Evolutionary conservation across 2,113 vertebrate genomes (phyloP).

Genomic region (Hepsetus odoe): DNA sequence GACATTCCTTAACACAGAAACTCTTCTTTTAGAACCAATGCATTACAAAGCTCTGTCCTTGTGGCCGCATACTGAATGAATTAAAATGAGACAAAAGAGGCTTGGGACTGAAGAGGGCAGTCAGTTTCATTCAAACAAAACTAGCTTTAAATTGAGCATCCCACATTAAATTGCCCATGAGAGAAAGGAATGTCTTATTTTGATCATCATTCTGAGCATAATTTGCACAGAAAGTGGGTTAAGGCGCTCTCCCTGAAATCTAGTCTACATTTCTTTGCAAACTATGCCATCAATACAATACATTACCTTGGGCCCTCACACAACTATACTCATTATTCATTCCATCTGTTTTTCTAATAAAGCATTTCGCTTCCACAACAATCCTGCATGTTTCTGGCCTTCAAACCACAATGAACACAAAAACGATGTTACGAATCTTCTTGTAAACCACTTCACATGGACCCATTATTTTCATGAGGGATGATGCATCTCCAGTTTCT

Average conservation of each 20-base stretch:
- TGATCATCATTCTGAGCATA: background rate
- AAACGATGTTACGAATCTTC: slow-evolving; percentile 5
- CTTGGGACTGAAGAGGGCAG: background rate
- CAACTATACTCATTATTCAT: slow-evolving; percentile 7
- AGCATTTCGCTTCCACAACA: background rate
- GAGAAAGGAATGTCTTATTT: background rate
- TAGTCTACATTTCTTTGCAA: background rate
- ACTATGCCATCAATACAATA: background rate
- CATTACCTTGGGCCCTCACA: slow-evolving; percentile 4
- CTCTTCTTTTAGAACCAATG: background rate
- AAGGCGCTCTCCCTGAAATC: background rate
- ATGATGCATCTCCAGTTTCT: background rate
- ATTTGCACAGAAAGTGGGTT: background rate
- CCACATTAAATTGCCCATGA: background rate
- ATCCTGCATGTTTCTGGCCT: background rate
- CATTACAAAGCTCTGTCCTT: background rate
- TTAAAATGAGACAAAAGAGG: background rate
- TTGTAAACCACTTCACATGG: background rate
- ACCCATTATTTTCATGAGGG: background rate
- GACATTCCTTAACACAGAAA: background rate
- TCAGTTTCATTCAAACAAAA: background rate
- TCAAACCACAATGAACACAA: background rate
- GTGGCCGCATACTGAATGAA: background rate
- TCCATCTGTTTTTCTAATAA: background rate
- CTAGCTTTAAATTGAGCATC: background rate